phyloP scores from a whole-genome alignment of 2,888 invertebrate species.

The Frankliniella fusca region DNA sequence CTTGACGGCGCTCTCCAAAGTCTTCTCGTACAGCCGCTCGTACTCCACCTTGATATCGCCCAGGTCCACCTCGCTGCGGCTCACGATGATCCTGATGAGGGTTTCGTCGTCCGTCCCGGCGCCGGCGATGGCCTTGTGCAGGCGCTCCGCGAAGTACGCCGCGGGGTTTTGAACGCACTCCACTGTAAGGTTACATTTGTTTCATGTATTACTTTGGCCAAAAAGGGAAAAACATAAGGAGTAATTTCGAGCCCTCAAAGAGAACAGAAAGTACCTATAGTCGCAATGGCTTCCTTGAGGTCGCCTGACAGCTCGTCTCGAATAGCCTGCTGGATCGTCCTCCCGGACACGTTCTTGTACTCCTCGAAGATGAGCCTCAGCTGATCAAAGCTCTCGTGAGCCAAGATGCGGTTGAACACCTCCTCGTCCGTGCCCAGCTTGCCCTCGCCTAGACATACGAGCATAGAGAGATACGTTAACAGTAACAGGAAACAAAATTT shows the following conservation, averaged over 20 bases:
- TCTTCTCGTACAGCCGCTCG: constrained; percentile 65
- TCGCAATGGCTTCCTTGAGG: constrained; percentile 62
- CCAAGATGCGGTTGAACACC: constrained; percentile 66
- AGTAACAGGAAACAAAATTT: no score
- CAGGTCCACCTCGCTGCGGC: constrained; percentile 66
- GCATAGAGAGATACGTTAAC: no score
- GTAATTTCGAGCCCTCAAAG: not conserved
- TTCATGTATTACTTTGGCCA: not conserved
- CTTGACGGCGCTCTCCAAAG: constrained; percentile 60
- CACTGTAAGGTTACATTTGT: constrained; percentile 51
- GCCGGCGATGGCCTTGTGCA: constrained; percentile 64
- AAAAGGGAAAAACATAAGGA: not conserved
- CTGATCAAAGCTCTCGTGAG: constrained; percentile 70
- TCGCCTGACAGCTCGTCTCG: constrained; percentile 64
- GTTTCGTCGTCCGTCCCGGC: constrained; percentile 68
- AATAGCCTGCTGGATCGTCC: constrained; percentile 69
- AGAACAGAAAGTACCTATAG: constrained; percentile 49
- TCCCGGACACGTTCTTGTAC: constrained; percentile 67
- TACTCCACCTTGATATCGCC: constrained; percentile 65
- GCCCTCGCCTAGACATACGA: constrained; percentile 53
- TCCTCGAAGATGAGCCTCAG: constrained; percentile 65
- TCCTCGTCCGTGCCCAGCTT: constrained; percentile 71
- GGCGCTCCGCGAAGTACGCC: constrained; percentile 64
- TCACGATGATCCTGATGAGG: constrained; percentile 66
- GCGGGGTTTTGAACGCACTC: constrained; percentile 64